Percentiles rank a stretch among this genome's conserved stretches.
Conservation (phyloP, 2,888 invertebrate species). For the Scotopteryx bipunctaria region DNA sequence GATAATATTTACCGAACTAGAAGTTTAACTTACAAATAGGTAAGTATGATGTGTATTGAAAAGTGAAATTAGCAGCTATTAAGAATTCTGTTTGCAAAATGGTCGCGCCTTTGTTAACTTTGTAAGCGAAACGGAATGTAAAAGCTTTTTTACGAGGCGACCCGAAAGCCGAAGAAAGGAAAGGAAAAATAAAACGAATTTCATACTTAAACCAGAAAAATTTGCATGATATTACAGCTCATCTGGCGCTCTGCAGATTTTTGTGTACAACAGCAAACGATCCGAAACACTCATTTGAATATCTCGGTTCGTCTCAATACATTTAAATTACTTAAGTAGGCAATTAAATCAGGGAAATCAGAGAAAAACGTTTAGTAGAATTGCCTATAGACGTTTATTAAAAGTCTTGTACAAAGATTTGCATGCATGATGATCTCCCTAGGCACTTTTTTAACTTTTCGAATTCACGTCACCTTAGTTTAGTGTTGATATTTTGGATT, state of each 20-base stretch:
- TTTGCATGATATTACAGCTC: slow-evolving; percentile 77
- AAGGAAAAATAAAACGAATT: slow-evolving; percentile 67
- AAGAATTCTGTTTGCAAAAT: slow-evolving; percentile 56
- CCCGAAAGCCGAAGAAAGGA: slow-evolving; percentile 61
- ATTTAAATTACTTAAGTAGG: slow-evolving; percentile 32
- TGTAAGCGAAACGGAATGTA: slow-evolving; percentile 67
- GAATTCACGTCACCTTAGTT: no score
- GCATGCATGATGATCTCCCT: no score
- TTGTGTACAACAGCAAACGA: slow-evolving; percentile 64
- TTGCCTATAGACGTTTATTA: no score
- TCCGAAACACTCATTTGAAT: slow-evolving; percentile 63
- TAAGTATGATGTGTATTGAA: no score
- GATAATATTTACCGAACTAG: no score
- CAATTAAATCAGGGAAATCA: slow-evolving; percentile 47
- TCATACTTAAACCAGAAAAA: slow-evolving; percentile 68
- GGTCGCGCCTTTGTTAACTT: slow-evolving; percentile 68
- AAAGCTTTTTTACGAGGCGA: slow-evolving; percentile 69
- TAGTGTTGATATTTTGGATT: no score
- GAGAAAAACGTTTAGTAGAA: no score
- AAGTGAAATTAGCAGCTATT: slow-evolving; percentile 44
- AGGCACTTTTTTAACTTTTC: no score
- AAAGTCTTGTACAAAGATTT: no score
- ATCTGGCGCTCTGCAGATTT: slow-evolving; percentile 51
- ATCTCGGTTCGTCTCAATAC: slow-evolving; percentile 31
- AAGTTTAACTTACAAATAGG: no score